Base-by-base conservation (phyloP, 30 jellyfish, hydroid and myxozoan genomes). In the Hydractinia symbiolongicarpus region DNA sequence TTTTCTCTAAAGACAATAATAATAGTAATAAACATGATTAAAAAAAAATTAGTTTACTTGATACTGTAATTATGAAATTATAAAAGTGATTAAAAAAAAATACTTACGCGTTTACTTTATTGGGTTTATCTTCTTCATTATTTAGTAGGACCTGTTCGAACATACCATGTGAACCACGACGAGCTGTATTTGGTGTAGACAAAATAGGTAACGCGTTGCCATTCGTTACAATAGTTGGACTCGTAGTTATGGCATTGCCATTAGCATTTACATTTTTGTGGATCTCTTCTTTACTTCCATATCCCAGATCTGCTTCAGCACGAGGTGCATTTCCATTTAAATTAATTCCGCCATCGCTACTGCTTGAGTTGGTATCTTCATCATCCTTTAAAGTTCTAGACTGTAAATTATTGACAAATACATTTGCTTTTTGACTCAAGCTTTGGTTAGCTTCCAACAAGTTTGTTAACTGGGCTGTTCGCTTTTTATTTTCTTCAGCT, bases 361-460 rank as follows among this genome's bases (percentile, higher is more conserved):
- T 30, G 44, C 44, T 30, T 30, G 44, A 30, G 44, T 30, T 30
- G 44, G 44, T 30, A 30, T 30, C 44, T 30, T 30, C 44, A 2
- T 64, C 16, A 64, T 13, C 40, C 0, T 44, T 13, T 15, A 74
- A 4, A 16, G 79, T 55, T 55, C 53, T 55, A 1, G 85, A 10
- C 72, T 89, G 97, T 9, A 89, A 55, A 75, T 87, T 84, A 14
- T 86, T 66, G 6, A 89, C 95, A 76, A 84, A 89, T 17, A 88
- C 74, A 60, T 69, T 54, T 2, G 96, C 96, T 50, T 84, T 89
- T 14, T 20, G 51, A 14, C 50, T 54, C 4, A 76, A 16, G 51
- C 79, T 52, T 17, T 52, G 17, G 21, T 76, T 54, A 9, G 51
- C 15, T 8, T 76, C 51, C 19, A 76, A 56, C 66, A 81, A 40